Evolutionary conservation across 1,140 invertebrate species (phyloP).

Genomic region (Anastrepha obliqua): DNA sequence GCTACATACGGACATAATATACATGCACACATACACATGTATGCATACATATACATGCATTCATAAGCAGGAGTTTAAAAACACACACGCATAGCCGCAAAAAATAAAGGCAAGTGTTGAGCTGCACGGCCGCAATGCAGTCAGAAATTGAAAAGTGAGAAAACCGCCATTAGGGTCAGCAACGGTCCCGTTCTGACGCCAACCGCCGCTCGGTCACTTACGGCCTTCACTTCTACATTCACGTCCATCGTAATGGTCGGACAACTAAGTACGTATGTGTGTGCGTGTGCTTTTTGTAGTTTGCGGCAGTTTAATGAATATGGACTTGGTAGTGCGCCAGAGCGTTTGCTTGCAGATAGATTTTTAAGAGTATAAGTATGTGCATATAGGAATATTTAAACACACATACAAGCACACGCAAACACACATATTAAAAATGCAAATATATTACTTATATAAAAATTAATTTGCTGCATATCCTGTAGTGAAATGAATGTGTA

Average conservation of each 20-base stretch:
- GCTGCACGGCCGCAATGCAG: conserved; percentile 34
- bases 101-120: conserved; percentile 42
- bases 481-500: not conserved
- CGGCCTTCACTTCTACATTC: not conserved
- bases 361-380: not conserved
- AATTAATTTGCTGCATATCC: not conserved
- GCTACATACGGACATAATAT: not conserved
- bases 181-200: not conserved
- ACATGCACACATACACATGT: not conserved
- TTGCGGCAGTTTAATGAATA: not conserved
- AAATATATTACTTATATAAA: not conserved
- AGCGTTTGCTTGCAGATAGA: not conserved
- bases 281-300: not conserved
- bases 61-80: too few species aligned
- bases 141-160: conserved; percentile 52
- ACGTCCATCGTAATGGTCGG: too few species aligned
- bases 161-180: conserved; percentile 49
- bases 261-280: not conserved
- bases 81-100: not conserved
- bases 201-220: not conserved
- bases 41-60: not conserved
- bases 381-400: too few species aligned
- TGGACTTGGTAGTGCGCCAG: not conserved
- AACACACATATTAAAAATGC: not conserved
- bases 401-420: not conserved